These are phyloP conservation scores for Indicator indicator DNA, from an alignment of 2,113 vertebrate genomes.

Conservation along the genomic window DNA sequence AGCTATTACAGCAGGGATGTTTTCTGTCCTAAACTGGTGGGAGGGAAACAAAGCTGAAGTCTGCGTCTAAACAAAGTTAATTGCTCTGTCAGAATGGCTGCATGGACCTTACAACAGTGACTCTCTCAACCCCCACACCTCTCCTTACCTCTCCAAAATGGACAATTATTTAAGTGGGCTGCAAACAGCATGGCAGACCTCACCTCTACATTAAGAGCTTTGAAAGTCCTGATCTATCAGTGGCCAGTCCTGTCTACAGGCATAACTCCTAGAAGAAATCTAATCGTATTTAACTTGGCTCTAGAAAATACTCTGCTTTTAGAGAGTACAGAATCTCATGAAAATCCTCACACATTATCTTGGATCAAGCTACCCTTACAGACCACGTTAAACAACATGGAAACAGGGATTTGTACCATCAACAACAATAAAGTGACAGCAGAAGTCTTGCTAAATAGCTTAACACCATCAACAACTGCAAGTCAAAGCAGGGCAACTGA, in stretches of 20 bases:
- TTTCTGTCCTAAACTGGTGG: background rate
- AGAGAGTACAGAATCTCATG: fast-evolving
- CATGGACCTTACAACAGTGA: background rate
- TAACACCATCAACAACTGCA: background rate
- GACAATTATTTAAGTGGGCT: background rate
- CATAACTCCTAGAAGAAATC: background rate
- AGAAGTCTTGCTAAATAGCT: background rate
- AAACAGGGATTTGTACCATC: background rate
- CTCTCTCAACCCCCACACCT: fast-evolving
- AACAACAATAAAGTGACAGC: background rate
- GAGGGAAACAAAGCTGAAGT: background rate
- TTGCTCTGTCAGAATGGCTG: background rate
- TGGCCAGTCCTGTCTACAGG: background rate
- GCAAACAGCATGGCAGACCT: background rate
- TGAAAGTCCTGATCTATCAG: background rate
- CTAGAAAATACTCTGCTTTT: background rate
- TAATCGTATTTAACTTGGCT: background rate
- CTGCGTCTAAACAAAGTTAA: background rate
- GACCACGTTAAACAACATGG: background rate
- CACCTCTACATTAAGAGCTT: background rate
- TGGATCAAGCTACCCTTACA: background rate
- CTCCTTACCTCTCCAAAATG: background rate
- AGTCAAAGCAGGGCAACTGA: background rate
- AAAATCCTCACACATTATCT: background rate
- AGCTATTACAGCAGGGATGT: background rate